Evolutionary conservation across 2,113 vertebrate species (phyloP), one percentile per base, ranked within the genome.

Genomic region (Epinephelus lanceolatus): DNA sequence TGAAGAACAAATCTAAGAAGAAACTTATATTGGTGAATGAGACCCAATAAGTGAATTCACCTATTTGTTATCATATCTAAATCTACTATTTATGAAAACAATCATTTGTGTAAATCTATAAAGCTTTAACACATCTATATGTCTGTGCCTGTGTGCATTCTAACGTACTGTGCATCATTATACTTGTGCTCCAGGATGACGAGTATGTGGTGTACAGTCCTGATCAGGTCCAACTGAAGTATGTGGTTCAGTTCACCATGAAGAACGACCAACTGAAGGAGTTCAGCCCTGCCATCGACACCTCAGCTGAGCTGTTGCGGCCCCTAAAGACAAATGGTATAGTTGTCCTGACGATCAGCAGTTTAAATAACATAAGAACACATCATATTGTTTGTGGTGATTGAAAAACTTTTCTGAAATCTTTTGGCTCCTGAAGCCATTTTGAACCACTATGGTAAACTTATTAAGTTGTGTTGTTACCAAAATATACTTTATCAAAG

Each of bases 201-300:
- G 96, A 97, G 92, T 98, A 95, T 81, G 96, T 97, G 74, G 96
- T 97, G 17, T 98, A 97, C 93, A 95, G 95, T 80, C 93, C 94
- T 1, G 95, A 93, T 60, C 96, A 98, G 90, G 90, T 97, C 86
- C 96, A 95, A 90, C 95, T 98, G 57, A 97, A 93, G 76, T 97
- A 97, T 3, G 90, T 97, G 85, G 90, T 97, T 74, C 96, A 94
- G 84, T 97, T 96, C 93, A 93, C 70, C 47, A 1, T 95, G 6
- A 56, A 86, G 79, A 95, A 92, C 33, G 96, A 98, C 65, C 19
- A 84, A 52, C 71, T 95, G 76, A 96, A 94, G 78, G 69, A 81
- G 7, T 96, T 97, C 89, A 84, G 92, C 30, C 94, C 95, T 56
- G 6, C 27, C 1, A 0, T 84, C 52, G 5, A 72, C 85, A 85